Base-by-base conservation (phyloP, 1,140 invertebrate species). In the Oscheius sp. region DNA sequence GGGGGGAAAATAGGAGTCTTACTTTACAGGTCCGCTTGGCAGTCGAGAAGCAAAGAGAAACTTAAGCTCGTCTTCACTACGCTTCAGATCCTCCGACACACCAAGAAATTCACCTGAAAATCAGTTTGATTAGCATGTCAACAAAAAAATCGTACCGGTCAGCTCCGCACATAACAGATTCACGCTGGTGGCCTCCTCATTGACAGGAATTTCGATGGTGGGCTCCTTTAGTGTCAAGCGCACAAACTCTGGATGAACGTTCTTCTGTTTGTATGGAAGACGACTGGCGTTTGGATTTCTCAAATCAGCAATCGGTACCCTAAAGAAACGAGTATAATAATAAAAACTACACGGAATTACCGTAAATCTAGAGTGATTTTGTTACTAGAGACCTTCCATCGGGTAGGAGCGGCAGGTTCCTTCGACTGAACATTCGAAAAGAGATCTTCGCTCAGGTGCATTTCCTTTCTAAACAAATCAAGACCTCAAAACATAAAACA, bases 391-490 rank as follows among this genome's bases (percentile, higher is more conserved):
- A 63, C 26, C 31, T 32, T 63, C 61, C 32, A 38, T 34, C 61
- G 31, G 7, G 35, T 26, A 15, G 10, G 31, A 13, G 20, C 61
- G 10, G 3, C 3, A 3, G 66, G 20, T 62, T 68, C 66, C 36
- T 65, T 65, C 29, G n/a, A 3, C 10, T 20, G 18, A n/a, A 31
- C 31, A 38, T n/a, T 18, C 10, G 63, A 34, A 29, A 73, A 74
- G 1, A 74, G 65, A 36, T 74, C 72, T 32, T 74, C 72, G 23
- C 52, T 74, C 28, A 74, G 45, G n/a, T 71, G 69, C 28, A 58
- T 55, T 55, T 55, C 15, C 15, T 55, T 55, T 55, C 49, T 55
- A 26, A 23, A 55, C 7, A 42, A n/a, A 42, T 7, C n/a, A n/a
- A n/a, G n/a, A n/a, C n/a, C n/a, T n/a, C n/a, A n/a, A 34, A 13